A percentile compares a stretch with the other conserved stretches of the same genome.
These are phyloP conservation scores for Papilio machaon DNA, from an alignment of 1,140 invertebrate genomes.

Conservation along the genomic window DNA sequence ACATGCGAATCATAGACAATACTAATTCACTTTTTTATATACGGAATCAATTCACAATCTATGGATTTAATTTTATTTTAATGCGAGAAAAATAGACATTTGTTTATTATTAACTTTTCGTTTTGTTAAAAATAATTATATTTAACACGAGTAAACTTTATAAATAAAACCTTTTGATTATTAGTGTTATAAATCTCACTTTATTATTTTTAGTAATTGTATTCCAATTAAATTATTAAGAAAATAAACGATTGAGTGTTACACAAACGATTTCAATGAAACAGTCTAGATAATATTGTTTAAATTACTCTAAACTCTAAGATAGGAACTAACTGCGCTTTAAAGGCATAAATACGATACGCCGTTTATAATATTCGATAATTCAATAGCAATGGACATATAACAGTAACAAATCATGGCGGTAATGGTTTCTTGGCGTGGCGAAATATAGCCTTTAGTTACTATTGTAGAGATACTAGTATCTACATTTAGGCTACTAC, in stretches of 20 bases:
- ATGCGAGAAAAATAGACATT: neutral
- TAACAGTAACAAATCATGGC: neutral
- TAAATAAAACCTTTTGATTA: no score
- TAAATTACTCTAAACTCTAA: neutral
- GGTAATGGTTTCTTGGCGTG: slow-evolving; percentile 10
- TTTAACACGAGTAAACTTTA: neutral
- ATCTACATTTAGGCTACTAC: slow-evolving; percentile 20
- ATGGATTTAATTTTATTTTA: neutral
- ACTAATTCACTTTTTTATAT: neutral
- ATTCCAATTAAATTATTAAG: neutral
- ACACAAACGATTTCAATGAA: neutral
- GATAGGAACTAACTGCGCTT: neutral
- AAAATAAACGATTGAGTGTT: neutral
- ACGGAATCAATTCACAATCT: neutral
- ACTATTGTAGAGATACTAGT: slow-evolving; percentile 17
- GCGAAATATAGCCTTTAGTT: slow-evolving; percentile 27
- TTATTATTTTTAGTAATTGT: neutral
- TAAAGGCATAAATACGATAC: neutral
- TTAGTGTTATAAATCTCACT: neutral
- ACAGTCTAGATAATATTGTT: neutral
- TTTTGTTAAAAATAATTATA: neutral
- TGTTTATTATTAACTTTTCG: neutral
- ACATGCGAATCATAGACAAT: slow-evolving; percentile 27
- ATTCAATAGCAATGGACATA: slow-evolving; percentile 28
- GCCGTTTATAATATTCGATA: neutral